Base-by-base conservation (phyloP, 1,140 invertebrate genomes). In the Anastrepha ludens region DNA sequence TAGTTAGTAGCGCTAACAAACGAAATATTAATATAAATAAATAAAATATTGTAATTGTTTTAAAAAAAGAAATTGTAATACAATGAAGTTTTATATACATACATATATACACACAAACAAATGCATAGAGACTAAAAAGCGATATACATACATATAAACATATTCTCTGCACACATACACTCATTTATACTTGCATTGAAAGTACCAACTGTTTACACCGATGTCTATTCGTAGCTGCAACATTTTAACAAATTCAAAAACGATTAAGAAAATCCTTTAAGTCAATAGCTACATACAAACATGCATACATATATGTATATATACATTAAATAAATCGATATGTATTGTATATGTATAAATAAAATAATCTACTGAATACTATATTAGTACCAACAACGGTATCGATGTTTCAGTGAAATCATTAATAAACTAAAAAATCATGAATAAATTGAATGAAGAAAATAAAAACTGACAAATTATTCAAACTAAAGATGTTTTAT, bases 381-480 rank as follows among this genome's bases (percentile, higher is more conserved):
- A 81, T 81, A 81, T 81, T 55, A 81, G 74, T 81, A 81, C 74
- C 50, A 44, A 44, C 20, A 81, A 81, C 44, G 74, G 50, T 55
- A 81, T 81, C 74, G 74, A 81, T 81, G 74, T 81, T 81, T 81
- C 74, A 55, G 74, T 81, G 74, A 81, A 81, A 81, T 81, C 74
- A 55, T 81, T 55, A 81, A 58, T 81, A 81, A 81, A 81, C 74
- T 81, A 81, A 50, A 50, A 81, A 81, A 50, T 44, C 74, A n/a
- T 74, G 44, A 74, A 47, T 55, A 55, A 67, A 55, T 81, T 55
- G 29, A 58, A 81, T 20, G 6, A 81, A 20, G 47, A 55, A 81
- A 81, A 81, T 81, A 81, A 81, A 70, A 81, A 81, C 11, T 81
- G 17, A 81, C 2, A 81, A 81, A 55, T 81, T 50, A 81, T 81